These are phyloP conservation scores for Drosophila borealis DNA, from an alignment of 2,888 invertebrate species.

Conservation along the genomic window DNA sequence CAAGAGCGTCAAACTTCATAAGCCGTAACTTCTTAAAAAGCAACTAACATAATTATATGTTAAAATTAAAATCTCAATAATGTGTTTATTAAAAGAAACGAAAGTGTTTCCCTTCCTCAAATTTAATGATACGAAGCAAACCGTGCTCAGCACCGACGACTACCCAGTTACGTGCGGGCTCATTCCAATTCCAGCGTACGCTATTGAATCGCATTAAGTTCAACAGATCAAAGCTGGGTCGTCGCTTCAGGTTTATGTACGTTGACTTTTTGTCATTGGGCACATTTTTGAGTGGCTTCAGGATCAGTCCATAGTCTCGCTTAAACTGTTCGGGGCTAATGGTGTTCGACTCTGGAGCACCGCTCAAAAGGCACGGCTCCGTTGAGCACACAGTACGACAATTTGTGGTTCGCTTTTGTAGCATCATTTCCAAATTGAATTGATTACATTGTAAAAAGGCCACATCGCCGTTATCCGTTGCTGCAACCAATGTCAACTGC, in stretches of 20 bases:
- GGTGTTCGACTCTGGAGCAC: slow-evolving; percentile 7
- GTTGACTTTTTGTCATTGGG: slow-evolving; percentile 17
- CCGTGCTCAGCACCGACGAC: slow-evolving; percentile 84
- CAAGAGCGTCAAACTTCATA: slow-evolving; percentile 7
- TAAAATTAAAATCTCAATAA: slow-evolving; percentile 31
- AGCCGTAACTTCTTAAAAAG: slow-evolving; percentile 10
- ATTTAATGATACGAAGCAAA: slow-evolving; percentile 75
- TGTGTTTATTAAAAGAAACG: slow-evolving; percentile 1
- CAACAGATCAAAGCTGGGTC: slow-evolving; percentile 53
- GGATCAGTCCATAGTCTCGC: slow-evolving; percentile 78
- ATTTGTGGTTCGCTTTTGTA: slow-evolving; percentile 31
- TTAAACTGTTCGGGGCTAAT: slow-evolving; percentile 49
- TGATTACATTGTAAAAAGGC: slow-evolving; percentile 63
- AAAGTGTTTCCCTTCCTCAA: slow-evolving; percentile 43
- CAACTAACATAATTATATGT: slow-evolving; percentile 15
- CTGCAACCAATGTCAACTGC: slow-evolving; percentile 57
- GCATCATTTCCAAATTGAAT: slow-evolving; percentile 53
- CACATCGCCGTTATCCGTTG: slow-evolving; percentile 80
- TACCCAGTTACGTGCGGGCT: slow-evolving; percentile 59
- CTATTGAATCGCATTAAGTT: slow-evolving; percentile 75
- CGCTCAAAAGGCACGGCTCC: slow-evolving; percentile 67
- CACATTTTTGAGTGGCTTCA: slow-evolving; percentile 64
- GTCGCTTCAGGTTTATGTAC: slow-evolving; percentile 49
- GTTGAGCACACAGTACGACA: slow-evolving; percentile 50
- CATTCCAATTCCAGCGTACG: slow-evolving; percentile 81